Conservation (phyloP, 2,888 invertebrate species). For the Siphlonurus alternatus region DNA sequence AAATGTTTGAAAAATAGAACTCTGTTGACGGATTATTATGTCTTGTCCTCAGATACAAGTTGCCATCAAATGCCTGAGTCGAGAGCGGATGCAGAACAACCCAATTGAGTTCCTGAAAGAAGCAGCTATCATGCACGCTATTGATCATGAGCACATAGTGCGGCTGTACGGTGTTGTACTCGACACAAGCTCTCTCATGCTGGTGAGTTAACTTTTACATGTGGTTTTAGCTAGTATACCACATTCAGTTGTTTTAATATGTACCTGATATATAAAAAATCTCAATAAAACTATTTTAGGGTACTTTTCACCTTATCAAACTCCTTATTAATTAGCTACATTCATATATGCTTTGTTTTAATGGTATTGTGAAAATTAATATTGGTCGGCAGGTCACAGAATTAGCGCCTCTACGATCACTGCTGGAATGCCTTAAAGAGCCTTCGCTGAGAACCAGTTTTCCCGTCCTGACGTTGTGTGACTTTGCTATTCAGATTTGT, state of each 20-base stretch:
- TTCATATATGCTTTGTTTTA: neutral
- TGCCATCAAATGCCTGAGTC: conserved; percentile 89
- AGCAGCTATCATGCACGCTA: conserved; percentile 95
- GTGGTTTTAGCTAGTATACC: neutral
- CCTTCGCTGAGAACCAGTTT: conserved; percentile 79
- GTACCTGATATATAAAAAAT: too few relatives aligned
- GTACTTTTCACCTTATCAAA: neutral
- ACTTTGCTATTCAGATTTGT: conserved; percentile 90
- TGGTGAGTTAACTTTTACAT: conserved; percentile 18
- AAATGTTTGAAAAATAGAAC: too few relatives aligned
- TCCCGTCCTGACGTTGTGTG: conserved; percentile 79
- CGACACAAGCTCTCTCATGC: conserved; percentile 48
- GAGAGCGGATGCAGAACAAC: conserved; percentile 90
- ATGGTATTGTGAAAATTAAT: too few relatives aligned
- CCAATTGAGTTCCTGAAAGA: conserved; percentile 95
- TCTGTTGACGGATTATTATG: too few relatives aligned
- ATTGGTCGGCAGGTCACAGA: conserved; percentile 61
- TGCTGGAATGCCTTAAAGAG: conserved; percentile 91
- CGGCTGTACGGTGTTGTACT: conserved; percentile 94
- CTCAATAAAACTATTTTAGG: too few relatives aligned
- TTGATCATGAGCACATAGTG: conserved; percentile 93
- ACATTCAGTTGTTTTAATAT: neutral
- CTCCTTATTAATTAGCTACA: conserved; percentile 5
- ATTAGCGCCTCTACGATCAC: conserved; percentile 82
- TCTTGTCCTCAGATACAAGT: conserved; percentile 83